Evolutionary conservation across 2,888 invertebrate species (phyloP), one percentile per base, ranked within the genome.

Genomic region (Busseola fusca): DNA sequence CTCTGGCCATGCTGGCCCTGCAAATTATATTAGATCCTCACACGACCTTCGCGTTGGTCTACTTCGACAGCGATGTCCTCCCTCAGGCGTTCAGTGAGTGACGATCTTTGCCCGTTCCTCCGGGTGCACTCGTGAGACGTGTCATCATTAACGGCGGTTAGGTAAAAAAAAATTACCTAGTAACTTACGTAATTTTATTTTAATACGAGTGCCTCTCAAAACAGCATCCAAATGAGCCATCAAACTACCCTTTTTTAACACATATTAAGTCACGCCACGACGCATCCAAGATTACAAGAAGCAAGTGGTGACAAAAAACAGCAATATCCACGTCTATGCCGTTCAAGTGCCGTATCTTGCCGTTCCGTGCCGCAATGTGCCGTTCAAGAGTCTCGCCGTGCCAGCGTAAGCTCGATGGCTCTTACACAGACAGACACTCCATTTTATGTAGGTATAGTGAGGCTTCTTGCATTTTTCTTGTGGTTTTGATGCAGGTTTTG

Each of bases 331-430:
- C 74, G 37, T 66, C 58, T 66, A n/a, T 50, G 64, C 64, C 64
- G 79, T 72, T 78, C 72, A 78, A 78, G 78, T 14, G 68, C 30
- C 60, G 66, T 72, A 65, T 72, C 76, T 75, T 74, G 59, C 75
- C 65, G 65, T 71, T n/a, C 59, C 62, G 42, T 54, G 57, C 69
- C 65, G 57, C 64, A 45, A 68, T 40, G 57, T 45, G 60, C 58
- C 66, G 57, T 76, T 67, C 67, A 76, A 83, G 81, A 16, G 71
- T n/a, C 60, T 30, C 27, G 50, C 66, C 67, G 65, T 64, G 76
- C 76, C 59, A 50, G 62, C 64, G 65, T 67, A 16, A 72, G 72
- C 83, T 83, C 57, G 66, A 81, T 76, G 83, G 70, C 73, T 54
- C 81, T 83, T 50, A 45, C 37, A 27, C 63, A 52, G 64, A 74